A percentile compares a stretch with the other conserved stretches of the same genome.
phyloP scores from a whole-genome alignment of 2,797 vertebrate species.

The Linurgus olivaceus region DNA sequence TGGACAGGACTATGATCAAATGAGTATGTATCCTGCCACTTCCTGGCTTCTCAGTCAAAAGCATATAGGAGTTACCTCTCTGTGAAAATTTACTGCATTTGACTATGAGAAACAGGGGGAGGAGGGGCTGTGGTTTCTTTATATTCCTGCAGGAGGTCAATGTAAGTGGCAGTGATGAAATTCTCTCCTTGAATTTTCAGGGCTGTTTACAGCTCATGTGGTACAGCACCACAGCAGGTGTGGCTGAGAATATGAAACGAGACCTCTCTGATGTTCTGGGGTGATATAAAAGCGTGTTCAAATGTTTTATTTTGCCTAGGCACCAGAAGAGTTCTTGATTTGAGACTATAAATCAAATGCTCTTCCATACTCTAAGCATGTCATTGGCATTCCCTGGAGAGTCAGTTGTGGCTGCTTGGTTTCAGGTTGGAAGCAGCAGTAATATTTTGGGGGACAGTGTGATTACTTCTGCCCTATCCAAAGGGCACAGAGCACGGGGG shows the following conservation, averaged over 20 bases:
- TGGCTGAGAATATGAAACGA: neutral
- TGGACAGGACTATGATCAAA: neutral
- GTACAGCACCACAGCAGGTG: neutral
- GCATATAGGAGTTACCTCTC: neutral
- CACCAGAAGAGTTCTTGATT: neutral
- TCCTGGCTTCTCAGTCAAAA: neutral
- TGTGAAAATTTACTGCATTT: neutral
- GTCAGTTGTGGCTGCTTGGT: neutral
- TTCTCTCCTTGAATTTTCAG: neutral
- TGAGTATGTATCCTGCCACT: neutral
- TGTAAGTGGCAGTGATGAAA: neutral
- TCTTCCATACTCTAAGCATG: neutral
- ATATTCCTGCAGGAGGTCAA: constrained; percentile 10
- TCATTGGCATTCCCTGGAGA: neutral
- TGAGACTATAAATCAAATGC: neutral
- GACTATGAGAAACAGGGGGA: neutral
- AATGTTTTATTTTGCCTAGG: neutral
- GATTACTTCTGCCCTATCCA: neutral
- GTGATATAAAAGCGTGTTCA: neutral
- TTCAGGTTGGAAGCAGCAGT: neutral
- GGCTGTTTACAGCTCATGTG: neutral
- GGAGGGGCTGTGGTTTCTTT: constrained; percentile 7
- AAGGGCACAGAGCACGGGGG: neutral
- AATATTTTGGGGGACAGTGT: neutral
- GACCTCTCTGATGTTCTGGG: neutral